phyloP scores from a whole-genome alignment of 2,113 vertebrate genomes.

The Cygnus atratus region DNA sequence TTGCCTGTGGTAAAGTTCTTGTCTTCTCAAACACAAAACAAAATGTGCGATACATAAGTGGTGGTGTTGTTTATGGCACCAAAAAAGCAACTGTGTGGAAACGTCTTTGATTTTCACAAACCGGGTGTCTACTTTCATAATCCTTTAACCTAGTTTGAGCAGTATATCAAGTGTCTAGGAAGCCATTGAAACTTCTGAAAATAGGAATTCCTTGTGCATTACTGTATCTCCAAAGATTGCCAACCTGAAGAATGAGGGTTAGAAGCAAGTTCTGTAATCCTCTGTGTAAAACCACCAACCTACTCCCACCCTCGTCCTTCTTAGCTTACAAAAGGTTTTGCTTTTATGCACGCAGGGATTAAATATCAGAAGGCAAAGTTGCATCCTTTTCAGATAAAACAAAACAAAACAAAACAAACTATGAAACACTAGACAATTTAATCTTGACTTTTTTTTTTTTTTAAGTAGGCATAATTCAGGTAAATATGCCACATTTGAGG shows the following conservation, averaged over 20 bases:
- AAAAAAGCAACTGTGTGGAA: not conserved
- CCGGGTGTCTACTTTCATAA: not conserved
- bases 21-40: not conserved
- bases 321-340: not conserved
- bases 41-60: not conserved
- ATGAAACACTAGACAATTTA: not conserved
- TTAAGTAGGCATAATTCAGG: not conserved
- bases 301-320: not conserved
- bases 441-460: not conserved
- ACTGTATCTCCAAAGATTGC: not conserved
- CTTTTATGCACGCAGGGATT: not conserved
- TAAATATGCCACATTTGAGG: not conserved
- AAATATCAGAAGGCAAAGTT: not conserved
- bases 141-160: not conserved
- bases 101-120: not conserved
- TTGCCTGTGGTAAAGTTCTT: not conserved
- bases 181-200: not conserved
- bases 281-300: not conserved
- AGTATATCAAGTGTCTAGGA: not conserved
- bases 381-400: not conserved
- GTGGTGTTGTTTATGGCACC: not conserved
- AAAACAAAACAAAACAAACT: too few relatives aligned
- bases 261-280: not conserved
- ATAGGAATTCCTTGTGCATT: fast-evolving
- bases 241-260: not conserved